Evolutionary conservation across 2,888 invertebrate species (phyloP), one percentile per base, ranked within the genome.

Genomic region (Andrena chrysosceles): DNA sequence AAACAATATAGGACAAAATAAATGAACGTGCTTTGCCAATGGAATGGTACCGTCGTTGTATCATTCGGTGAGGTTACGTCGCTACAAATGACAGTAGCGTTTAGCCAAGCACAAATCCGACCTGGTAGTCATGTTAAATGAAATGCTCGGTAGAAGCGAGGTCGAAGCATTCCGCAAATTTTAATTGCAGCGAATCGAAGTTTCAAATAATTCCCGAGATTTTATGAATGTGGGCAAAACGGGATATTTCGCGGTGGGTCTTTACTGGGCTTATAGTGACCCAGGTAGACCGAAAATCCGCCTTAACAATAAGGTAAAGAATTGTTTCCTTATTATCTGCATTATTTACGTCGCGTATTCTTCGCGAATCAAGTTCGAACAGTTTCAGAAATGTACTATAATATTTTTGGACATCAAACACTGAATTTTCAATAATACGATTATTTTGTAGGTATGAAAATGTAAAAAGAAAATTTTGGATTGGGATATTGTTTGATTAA

Each of bases 241-340:
- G 64, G 83, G 67, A 75, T 70, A 77, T 83, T 62, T 81, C 75
- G 70, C 77, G 83, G 79, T 49, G 76, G 81, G 76, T 81, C 79
- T 71, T 76, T 76, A 69, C 77, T 81, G 83, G 85, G 76, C 81
- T 79, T 77, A 75, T 70, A 62, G 62, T 20, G 67, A 81, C 82
- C 86, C 85, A 76, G 59, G 69, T 83, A 80, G 88, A 85, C 79
- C 79, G 33, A 87, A 71, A 76, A 79, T 79, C 64, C 77, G 81
- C 86, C 71, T 80, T 83, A 86, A 85, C 63, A 82, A 73, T 75
- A 87, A 88, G 88, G 88, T 88, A 87, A 63, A 64, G 8, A 26
- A 67, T 33, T 8, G n/a, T 8, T 56, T 54, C 62, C 29, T 26
- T 52, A 26, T 26, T 7, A 20, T n/a, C 16, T 16, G 16, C 42